Conservation (phyloP, 2,888 invertebrate genomes). For the Orgyia antiqua region DNA sequence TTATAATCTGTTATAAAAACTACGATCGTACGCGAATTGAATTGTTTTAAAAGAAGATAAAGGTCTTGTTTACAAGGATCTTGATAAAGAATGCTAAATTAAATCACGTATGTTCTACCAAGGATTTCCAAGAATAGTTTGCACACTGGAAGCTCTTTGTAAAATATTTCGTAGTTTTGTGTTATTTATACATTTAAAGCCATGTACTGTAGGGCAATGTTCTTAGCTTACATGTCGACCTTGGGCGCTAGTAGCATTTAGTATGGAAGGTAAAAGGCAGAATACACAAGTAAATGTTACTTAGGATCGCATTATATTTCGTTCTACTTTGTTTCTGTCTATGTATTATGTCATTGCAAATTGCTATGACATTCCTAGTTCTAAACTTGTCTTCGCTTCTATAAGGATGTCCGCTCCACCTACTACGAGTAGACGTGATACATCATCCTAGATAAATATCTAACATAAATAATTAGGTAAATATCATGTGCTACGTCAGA, state of each 20-base stretch:
- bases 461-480: conserved; percentile 21
- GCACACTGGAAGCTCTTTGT: conserved; percentile 16
- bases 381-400: conserved; percentile 58
- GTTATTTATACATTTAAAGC: conserved; percentile 43
- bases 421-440: conserved; percentile 36
- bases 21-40: too few species aligned
- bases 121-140: conserved; percentile 29
- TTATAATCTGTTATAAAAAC: too few species aligned
- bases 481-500: conserved; percentile 3
- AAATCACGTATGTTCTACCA: conserved; percentile 27
- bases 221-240: conserved; percentile 42
- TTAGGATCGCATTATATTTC: conserved; percentile 21
- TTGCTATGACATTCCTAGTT: conserved; percentile 57
- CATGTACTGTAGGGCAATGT: conserved; percentile 44
- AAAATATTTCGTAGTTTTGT: conserved; percentile 29
- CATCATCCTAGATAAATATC: conserved; percentile 36
- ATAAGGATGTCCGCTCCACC: conserved; percentile 69
- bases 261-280: conserved; percentile 21
- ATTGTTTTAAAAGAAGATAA: background rate
- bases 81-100: background rate
- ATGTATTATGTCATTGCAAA: conserved; percentile 55
- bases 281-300: conserved; percentile 23
- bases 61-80: conserved; percentile 29
- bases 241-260: conserved; percentile 33
- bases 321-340: conserved; percentile 25